phyloP scores from a whole-genome alignment of 2,113 vertebrate species.

The Scomber colias region DNA sequence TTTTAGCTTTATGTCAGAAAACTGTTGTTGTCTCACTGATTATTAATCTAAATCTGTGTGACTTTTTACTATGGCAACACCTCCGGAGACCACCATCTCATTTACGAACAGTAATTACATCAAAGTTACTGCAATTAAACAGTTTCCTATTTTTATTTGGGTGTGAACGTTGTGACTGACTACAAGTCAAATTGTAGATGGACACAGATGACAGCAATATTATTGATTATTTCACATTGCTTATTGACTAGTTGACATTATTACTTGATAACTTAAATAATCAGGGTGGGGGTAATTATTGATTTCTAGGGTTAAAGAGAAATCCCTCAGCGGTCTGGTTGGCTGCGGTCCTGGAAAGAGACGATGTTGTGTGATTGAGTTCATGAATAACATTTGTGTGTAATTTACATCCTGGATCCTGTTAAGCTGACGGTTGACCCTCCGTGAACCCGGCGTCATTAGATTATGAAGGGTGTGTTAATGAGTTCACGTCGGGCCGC shows the following conservation, averaged over 20 bases:
- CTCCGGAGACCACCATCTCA: neutral
- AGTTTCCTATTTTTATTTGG: constrained; percentile 6
- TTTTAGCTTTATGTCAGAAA: neutral
- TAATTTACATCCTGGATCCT: constrained; percentile 6
- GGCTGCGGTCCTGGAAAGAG: neutral
- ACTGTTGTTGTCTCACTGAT: neutral
- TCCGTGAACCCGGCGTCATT: constrained; percentile 18
- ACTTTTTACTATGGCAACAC: neutral
- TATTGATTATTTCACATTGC: neutral
- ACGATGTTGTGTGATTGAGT: neutral
- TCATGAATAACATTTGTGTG: constrained; percentile 10
- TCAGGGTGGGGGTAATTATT: neutral
- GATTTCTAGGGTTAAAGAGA: neutral
- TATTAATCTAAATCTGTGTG: neutral
- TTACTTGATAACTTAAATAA: neutral
- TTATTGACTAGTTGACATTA: neutral
- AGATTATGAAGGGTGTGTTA: constrained; percentile 32
- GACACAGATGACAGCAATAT: neutral
- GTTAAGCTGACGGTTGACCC: constrained; percentile 23
- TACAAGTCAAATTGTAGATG: neutral
- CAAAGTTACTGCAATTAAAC: neutral
- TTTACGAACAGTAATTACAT: constrained; percentile 23
- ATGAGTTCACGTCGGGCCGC: constrained; percentile 18
- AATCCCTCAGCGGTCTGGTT: neutral
- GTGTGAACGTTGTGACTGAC: neutral